phyloP scores from a whole-genome alignment of 2,797 vertebrate genomes.

The Bradypodion pumilum region DNA sequence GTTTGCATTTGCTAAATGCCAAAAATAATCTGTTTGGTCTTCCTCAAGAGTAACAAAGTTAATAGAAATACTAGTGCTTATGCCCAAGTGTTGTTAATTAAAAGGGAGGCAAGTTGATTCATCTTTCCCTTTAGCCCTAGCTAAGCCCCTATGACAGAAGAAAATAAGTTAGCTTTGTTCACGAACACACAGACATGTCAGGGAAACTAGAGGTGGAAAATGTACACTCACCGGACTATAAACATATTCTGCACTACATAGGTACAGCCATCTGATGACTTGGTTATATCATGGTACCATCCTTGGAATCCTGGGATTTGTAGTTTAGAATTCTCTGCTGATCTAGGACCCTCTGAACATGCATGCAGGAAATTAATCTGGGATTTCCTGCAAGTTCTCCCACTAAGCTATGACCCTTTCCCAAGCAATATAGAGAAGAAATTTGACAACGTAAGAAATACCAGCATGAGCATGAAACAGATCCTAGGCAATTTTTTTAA shows the following conservation, averaged over 20 bases:
- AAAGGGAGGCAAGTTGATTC: not conserved
- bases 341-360: not conserved
- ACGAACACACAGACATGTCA: not conserved
- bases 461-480: not conserved
- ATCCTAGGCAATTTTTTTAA: slow-evolving; percentile 17
- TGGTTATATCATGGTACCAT: too few relatives aligned
- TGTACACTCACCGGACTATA: not conserved
- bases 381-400: not conserved
- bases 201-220: not conserved
- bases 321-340: not conserved
- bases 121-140: not conserved
- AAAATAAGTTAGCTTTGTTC: not conserved
- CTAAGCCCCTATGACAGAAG: not conserved
- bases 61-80: not conserved
- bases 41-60: not conserved
- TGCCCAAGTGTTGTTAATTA: not conserved
- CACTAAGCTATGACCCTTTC: not conserved
- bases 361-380: not conserved
- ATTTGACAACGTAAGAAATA: not conserved
- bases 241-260: not conserved
- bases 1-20: not conserved
- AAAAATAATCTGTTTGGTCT: not conserved
- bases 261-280: too few relatives aligned
- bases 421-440: not conserved
- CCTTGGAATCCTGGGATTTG: too few relatives aligned